Percentiles rank a stretch among this genome's conserved stretches.
phyloP scores from a whole-genome alignment of 2,113 vertebrate species.

The Gracilinanus agilis region DNA sequence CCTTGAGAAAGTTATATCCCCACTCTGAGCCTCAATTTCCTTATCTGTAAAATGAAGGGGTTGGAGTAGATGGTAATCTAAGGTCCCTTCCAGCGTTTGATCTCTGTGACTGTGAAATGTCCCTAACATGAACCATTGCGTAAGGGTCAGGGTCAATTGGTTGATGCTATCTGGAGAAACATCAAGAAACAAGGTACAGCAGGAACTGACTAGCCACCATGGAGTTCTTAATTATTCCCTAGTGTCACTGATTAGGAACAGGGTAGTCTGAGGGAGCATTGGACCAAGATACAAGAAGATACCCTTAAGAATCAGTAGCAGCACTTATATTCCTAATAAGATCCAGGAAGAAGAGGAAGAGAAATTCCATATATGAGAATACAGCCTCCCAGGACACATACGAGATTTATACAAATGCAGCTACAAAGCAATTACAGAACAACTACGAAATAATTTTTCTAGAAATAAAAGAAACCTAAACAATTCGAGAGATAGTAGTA shows the following conservation, averaged over 20 bases:
- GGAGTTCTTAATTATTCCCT: neutral
- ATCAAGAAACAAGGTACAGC: neutral
- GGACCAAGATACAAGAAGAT: neutral
- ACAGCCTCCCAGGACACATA: neutral
- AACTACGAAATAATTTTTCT: neutral
- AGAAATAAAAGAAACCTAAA: neutral
- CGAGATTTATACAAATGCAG: neutral
- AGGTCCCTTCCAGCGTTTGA: neutral
- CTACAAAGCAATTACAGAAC: neutral
- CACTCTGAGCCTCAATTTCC: neutral
- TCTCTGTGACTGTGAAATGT: neutral
- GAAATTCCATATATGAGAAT: neutral
- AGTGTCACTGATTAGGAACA: neutral
- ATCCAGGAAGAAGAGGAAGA: neutral
- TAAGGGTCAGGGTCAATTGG: neutral
- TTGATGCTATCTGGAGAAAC: neutral
- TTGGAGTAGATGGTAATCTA: neutral
- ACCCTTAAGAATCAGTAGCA: neutral
- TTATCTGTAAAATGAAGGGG: neutral
- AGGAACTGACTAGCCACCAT: neutral
- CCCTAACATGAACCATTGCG: neutral
- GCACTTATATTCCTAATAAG: neutral
- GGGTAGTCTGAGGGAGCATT: neutral
- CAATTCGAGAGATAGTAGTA: neutral
- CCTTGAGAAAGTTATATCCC: neutral